Evolutionary conservation across 2,888 invertebrate genomes (phyloP).

Genomic region (Sarcophaga caerulescens): DNA sequence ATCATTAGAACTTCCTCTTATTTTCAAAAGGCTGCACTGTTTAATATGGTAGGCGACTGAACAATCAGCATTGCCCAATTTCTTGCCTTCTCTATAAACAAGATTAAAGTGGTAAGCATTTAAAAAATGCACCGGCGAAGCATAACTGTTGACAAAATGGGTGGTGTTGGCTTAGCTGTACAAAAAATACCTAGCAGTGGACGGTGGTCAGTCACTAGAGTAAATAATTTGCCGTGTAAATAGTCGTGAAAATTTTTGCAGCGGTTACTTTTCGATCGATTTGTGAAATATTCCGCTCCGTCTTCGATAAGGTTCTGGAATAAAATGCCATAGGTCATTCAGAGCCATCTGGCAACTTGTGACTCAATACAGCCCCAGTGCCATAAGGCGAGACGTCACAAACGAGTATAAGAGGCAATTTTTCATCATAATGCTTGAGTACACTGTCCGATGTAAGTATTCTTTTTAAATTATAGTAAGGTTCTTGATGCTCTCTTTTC

Average conservation of each 20-base stretch:
- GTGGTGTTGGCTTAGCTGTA: conserved; percentile 55
- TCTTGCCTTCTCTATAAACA: conserved; percentile 26
- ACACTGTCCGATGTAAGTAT: conserved; percentile 60
- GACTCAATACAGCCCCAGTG: conserved; percentile 59
- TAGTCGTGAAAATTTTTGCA: conserved; percentile 57
- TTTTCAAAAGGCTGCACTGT: conserved; percentile 33
- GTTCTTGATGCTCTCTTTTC: conserved; percentile 43
- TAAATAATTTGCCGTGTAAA: conserved; percentile 59
- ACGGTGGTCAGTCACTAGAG: conserved; percentile 48
- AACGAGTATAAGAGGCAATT: conserved; percentile 50
- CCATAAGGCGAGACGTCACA: conserved; percentile 69
- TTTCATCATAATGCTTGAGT: conserved; percentile 54
- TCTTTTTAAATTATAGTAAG: conserved; percentile 57
- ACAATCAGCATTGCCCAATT: conserved; percentile 47
- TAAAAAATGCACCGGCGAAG: conserved; percentile 46
- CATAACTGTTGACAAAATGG: conserved; percentile 49
- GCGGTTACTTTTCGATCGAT: conserved; percentile 59
- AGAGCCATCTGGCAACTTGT: conserved; percentile 47
- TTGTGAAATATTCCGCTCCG: conserved; percentile 33
- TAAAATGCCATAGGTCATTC: conserved; percentile 41
- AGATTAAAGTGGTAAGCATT: conserved; percentile 51
- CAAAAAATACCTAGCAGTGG: conserved; percentile 58
- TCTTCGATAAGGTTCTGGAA: conserved; percentile 41
- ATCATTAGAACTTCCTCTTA: conserved; percentile 56
- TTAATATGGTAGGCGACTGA: conserved; percentile 31